Percentiles rank a stretch among this genome's conserved stretches.
Conservation (phyloP, 2,888 invertebrate genomes). For the Pterostichus madidus region DNA sequence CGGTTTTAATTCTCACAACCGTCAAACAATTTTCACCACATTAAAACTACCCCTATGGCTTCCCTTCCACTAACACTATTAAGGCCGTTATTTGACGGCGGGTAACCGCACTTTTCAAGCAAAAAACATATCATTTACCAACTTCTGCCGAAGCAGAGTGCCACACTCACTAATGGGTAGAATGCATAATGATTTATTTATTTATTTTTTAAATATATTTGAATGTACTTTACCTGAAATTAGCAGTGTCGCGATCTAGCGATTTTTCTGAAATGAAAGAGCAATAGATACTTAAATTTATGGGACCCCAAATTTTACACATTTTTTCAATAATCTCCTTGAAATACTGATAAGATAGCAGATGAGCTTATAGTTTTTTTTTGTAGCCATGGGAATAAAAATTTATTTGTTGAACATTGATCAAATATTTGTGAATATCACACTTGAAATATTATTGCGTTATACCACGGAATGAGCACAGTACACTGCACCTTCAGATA, state of each 20-base stretch:
- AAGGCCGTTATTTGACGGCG: no score
- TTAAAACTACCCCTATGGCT: no score
- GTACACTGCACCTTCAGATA: neutral
- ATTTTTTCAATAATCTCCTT: conserved; percentile 58
- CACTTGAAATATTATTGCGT: conserved; percentile 39
- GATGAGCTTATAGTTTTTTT: conserved; percentile 40
- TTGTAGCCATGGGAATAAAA: conserved; percentile 49
- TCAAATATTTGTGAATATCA: conserved; percentile 56
- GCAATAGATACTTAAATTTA: neutral
- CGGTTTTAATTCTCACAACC: no score
- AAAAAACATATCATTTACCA: no score
- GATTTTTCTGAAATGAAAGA: conserved; percentile 41
- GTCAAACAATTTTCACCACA: no score
- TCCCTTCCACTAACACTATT: no score
- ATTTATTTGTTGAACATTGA: conserved; percentile 55
- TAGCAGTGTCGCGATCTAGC: neutral
- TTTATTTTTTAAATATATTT: neutral
- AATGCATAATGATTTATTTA: no score
- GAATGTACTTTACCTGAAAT: conserved; percentile 32
- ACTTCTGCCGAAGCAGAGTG: no score
- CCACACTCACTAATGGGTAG: no score
- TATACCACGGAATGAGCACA: neutral
- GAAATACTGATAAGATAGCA: conserved; percentile 62
- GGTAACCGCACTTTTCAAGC: no score
- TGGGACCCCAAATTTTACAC: conserved; percentile 26